These are phyloP conservation scores for Strix occidentalis DNA, from an alignment of 2,797 vertebrate species.

Conservation along the genomic window DNA sequence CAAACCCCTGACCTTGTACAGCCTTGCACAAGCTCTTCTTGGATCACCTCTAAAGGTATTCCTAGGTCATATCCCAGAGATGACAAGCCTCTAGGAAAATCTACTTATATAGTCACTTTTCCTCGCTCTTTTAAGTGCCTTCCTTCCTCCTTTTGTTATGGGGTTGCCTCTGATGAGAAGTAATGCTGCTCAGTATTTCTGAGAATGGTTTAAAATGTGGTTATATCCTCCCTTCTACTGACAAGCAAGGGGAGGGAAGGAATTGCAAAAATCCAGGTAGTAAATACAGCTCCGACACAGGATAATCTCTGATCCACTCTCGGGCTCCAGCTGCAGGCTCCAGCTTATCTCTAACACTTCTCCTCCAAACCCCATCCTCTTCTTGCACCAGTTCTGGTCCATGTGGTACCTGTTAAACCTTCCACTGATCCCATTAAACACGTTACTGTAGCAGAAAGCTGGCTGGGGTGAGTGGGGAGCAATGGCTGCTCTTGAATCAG, in stretches of 20 bases:
- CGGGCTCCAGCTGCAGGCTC: background rate
- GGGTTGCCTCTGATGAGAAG: background rate
- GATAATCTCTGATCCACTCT: background rate
- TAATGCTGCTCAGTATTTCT: background rate
- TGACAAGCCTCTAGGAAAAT: constrained; percentile 13
- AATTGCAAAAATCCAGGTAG: background rate
- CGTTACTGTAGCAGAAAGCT: background rate
- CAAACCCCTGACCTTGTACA: background rate
- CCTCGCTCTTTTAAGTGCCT: background rate
- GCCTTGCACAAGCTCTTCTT: constrained; percentile 12
- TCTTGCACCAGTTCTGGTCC: background rate
- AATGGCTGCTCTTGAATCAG: background rate
- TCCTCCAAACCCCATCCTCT: background rate
- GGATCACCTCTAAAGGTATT: constrained; percentile 3
- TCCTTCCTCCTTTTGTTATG: constrained; percentile 41
- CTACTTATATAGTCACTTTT: background rate
- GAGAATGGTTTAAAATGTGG: background rate
- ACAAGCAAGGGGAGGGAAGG: background rate
- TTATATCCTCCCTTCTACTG: background rate
- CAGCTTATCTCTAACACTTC: background rate
- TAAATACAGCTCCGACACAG: background rate
- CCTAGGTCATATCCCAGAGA: background rate
- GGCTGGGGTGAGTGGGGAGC: background rate
- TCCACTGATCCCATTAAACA: background rate
- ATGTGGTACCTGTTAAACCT: background rate